These are phyloP conservation scores for Hemicrepidius hirtus DNA, from an alignment of 2,888 invertebrate species.

Conservation along the genomic window DNA sequence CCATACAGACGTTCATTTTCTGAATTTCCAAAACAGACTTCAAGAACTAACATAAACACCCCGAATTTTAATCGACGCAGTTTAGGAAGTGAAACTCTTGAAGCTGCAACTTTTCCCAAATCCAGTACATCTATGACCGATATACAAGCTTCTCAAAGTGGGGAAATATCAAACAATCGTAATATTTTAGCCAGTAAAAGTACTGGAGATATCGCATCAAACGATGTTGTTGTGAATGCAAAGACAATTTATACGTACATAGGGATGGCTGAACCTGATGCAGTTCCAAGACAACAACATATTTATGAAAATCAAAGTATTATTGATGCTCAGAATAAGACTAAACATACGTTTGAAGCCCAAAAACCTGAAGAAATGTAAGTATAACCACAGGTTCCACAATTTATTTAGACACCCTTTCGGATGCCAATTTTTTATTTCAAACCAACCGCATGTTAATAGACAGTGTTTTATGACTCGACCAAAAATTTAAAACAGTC, in stretches of 20 bases:
- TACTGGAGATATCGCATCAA: slow-evolving; percentile 64
- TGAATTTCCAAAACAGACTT: slow-evolving; percentile 67
- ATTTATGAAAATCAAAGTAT: slow-evolving; percentile 70
- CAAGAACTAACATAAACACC: slow-evolving; percentile 46
- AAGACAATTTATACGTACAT: slow-evolving; percentile 69
- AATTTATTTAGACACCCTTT: too few species aligned
- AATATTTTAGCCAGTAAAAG: slow-evolving; percentile 65
- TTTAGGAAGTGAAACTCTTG: slow-evolving; percentile 65
- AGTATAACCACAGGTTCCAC: slow-evolving; percentile 42
- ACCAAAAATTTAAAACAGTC: too few species aligned
- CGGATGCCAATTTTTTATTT: too few species aligned
- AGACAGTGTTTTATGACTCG: too few species aligned
- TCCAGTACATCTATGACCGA: slow-evolving; percentile 71
- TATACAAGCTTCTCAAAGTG: slow-evolving; percentile 66
- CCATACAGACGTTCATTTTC: slow-evolving; percentile 73
- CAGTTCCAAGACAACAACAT: slow-evolving; percentile 58
- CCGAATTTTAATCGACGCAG: slow-evolving; percentile 69
- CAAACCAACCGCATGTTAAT: too few species aligned
- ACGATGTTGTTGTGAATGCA: slow-evolving; percentile 51
- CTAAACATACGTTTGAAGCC: slow-evolving; percentile 62
- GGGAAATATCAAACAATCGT: slow-evolving; percentile 54
- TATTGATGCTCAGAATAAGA: slow-evolving; percentile 64
- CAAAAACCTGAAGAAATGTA: slow-evolving; percentile 68
- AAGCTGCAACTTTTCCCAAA: slow-evolving; percentile 66
- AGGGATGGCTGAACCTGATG: slow-evolving; percentile 68